Evolutionary conservation across 2,113 vertebrate genomes (phyloP).

Genomic region (Myanophis thanlyinensis): DNA sequence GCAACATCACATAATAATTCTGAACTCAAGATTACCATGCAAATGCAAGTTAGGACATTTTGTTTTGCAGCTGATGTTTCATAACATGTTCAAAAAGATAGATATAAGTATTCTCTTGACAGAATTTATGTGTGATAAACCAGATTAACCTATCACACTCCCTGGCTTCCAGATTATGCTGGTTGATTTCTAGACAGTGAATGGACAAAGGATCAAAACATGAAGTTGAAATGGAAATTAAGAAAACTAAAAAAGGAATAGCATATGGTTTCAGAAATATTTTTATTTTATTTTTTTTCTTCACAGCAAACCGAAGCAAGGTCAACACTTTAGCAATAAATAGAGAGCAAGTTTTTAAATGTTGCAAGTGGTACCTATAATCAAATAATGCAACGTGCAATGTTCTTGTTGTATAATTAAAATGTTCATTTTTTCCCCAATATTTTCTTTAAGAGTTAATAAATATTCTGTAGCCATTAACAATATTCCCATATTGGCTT

Average conservation of each 20-base stretch:
- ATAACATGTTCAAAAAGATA: background rate
- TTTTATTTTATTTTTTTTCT: background rate
- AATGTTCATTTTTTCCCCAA: background rate
- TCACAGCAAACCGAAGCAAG: background rate
- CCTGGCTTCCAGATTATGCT: background rate
- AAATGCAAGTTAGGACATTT: background rate
- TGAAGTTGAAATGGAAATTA: background rate
- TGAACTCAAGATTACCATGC: background rate
- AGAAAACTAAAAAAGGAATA: background rate
- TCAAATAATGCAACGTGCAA: background rate
- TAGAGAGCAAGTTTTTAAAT: background rate
- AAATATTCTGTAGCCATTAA: background rate
- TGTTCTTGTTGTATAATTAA: background rate
- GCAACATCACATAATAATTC: background rate
- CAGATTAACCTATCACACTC: background rate
- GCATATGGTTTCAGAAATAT: background rate
- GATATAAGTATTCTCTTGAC: background rate
- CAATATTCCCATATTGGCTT: background rate
- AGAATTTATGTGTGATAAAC: background rate
- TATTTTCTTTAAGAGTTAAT: background rate
- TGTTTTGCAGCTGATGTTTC: background rate
- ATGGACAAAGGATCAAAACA: background rate
- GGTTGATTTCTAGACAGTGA: background rate
- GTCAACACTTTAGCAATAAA: too few species aligned
- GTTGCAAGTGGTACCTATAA: background rate